Conservation (phyloP, 1,140 invertebrate species). For the Odontomachus brunneus region DNA sequence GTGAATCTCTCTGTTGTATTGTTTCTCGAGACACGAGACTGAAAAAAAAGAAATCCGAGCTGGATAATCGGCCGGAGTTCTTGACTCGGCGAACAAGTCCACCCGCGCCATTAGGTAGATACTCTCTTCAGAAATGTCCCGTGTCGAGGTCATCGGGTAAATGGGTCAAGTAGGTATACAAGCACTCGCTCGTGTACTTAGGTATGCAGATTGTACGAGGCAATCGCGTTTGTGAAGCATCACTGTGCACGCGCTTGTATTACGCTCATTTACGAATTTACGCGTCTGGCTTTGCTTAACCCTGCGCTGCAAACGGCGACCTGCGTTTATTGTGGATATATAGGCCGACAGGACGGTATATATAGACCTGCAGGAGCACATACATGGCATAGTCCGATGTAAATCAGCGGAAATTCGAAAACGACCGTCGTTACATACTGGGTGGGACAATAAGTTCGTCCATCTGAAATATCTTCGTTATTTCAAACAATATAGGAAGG, state of each 20-base stretch:
- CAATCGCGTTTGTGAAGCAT: conserved; percentile 32
- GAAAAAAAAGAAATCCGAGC: not conserved
- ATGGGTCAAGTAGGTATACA: conserved; percentile 75
- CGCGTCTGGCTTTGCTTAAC: conserved; percentile 34
- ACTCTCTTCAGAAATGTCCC: conserved; percentile 64
- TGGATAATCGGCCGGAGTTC: conserved; percentile 40
- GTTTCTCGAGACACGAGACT: not conserved
- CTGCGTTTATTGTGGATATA: not conserved
- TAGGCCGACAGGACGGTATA: not conserved
- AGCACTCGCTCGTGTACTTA: conserved; percentile 62
- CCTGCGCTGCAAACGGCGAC: not conserved
- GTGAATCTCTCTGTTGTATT: conserved; percentile 19
- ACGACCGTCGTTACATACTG: no score
- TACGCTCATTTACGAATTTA: conserved; percentile 64
- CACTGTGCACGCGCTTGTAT: conserved; percentile 40
- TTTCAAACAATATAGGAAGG: no score
- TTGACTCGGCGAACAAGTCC: conserved; percentile 45
- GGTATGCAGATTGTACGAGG: conserved; percentile 70
- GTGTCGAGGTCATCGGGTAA: conserved; percentile 77
- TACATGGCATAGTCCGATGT: not conserved
- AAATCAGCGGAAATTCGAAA: conserved; percentile 16
- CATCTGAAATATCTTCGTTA: no score
- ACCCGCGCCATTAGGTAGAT: conserved; percentile 61
- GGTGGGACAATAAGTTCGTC: no score
- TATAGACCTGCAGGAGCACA: no score